A percentile compares a stretch with the other conserved stretches of the same genome.
Conservation (phyloP, 2,797 vertebrate species). For the Furcifer pardalis region DNA sequence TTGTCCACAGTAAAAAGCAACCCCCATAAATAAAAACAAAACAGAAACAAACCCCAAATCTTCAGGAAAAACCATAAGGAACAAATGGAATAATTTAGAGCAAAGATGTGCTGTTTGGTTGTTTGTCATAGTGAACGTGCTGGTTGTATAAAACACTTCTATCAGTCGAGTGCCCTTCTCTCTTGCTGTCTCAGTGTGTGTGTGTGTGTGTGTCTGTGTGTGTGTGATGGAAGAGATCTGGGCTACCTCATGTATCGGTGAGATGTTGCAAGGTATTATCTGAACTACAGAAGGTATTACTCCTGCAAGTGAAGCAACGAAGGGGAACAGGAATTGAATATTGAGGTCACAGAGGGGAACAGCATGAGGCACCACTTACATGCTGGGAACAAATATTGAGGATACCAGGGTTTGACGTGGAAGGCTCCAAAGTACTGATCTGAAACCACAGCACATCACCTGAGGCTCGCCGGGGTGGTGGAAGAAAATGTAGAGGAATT, state of each 20-base stretch:
- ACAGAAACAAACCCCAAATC: neutral
- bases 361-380: slow-evolving; percentile 55
- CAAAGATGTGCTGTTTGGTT: slow-evolving; percentile 42
- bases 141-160: slow-evolving; percentile 27
- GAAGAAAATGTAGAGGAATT: slow-evolving; percentile 37
- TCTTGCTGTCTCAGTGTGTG: neutral
- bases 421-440: slow-evolving; percentile 52
- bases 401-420: slow-evolving; percentile 50
- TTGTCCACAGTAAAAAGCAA: neutral
- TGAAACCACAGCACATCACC: slow-evolving; percentile 51
- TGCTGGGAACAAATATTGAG: slow-evolving; percentile 64
- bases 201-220: neutral
- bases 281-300: slow-evolving; percentile 54
- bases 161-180: neutral
- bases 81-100: slow-evolving; percentile 56
- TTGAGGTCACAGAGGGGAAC: slow-evolving; percentile 60
- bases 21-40: too few relatives aligned
- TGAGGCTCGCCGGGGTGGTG: slow-evolving; percentile 34
- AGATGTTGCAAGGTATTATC: slow-evolving; percentile 54
- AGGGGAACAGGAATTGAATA: slow-evolving; percentile 59
- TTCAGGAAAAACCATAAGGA: slow-evolving; percentile 35
- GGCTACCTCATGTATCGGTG: neutral
- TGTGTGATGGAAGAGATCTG: slow-evolving; percentile 43
- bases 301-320: slow-evolving; percentile 52
- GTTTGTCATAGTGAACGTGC: slow-evolving; percentile 42